phyloP scores from a whole-genome alignment of 2,888 invertebrate genomes.

The Lomographa bimaculata region DNA sequence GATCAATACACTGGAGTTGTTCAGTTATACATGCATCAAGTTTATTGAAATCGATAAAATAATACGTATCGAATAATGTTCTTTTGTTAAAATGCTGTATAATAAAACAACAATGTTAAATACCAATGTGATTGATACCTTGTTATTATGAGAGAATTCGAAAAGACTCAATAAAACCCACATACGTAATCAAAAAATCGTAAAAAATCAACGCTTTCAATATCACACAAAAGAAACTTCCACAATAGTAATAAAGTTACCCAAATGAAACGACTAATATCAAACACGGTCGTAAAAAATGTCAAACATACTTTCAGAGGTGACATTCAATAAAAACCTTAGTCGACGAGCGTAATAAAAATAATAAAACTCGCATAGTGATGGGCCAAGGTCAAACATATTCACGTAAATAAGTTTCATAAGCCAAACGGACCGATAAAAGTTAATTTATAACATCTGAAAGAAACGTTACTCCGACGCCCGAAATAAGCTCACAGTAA shows the following conservation, averaged over 20 bases:
- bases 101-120: no score
- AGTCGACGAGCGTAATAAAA: conserved; percentile 32
- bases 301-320: conserved; percentile 31
- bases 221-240: conserved; percentile 24
- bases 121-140: no score
- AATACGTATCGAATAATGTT: no score
- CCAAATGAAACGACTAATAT: conserved; percentile 28
- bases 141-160: no score
- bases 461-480: conserved; percentile 34
- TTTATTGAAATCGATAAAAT: no score
- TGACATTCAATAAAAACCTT: conserved; percentile 30
- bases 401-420: conserved; percentile 33
- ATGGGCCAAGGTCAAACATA: conserved; percentile 32
- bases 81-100: no score
- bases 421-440: conserved; percentile 38
- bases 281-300: conserved; percentile 33
- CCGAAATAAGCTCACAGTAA: conserved; percentile 54
- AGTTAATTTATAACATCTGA: conserved; percentile 43
- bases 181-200: conserved; percentile 1
- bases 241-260: conserved; percentile 27
- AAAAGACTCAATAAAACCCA: conserved; percentile 1
- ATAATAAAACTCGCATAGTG: conserved; percentile 30
- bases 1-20: no score
- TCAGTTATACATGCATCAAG: no score
- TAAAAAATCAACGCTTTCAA: conserved; percentile 5